Conservation (phyloP, 2,888 invertebrate species). For the Toxonevra muliebris region DNA sequence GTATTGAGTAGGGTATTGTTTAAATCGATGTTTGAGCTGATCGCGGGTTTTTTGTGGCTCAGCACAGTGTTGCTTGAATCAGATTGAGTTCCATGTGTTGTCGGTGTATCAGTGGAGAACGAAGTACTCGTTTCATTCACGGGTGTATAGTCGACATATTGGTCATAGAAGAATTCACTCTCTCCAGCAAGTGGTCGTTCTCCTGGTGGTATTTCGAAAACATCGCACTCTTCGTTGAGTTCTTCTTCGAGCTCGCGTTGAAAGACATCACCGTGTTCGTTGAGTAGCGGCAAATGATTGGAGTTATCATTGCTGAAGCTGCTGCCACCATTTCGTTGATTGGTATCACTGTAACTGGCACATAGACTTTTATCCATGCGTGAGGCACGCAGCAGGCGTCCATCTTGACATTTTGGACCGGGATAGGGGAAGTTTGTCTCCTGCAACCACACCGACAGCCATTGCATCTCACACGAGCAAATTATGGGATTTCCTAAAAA, state of each 20-base stretch:
- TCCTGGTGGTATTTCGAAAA: slow-evolving; percentile 57
- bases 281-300: slow-evolving; percentile 70
- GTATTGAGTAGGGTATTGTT: slow-evolving; percentile 64
- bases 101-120: slow-evolving; percentile 30
- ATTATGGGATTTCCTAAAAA: slow-evolving; percentile 80
- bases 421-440: slow-evolving; percentile 73
- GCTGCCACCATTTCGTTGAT: slow-evolving; percentile 46
- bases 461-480: slow-evolving; percentile 83
- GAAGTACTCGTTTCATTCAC: slow-evolving; percentile 43
- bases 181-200: slow-evolving; percentile 76
- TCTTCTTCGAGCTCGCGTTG: slow-evolving; percentile 68
- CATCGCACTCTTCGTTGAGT: slow-evolving; percentile 65
- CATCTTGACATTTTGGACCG: slow-evolving; percentile 83
- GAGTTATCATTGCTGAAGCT: slow-evolving; percentile 33
- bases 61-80: slow-evolving; percentile 62
- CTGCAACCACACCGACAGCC: slow-evolving; percentile 84
- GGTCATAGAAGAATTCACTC: slow-evolving; percentile 84
- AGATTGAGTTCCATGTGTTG: slow-evolving; percentile 14
- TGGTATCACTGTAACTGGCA: slow-evolving; percentile 50
- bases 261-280: slow-evolving; percentile 77
- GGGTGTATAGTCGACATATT: slow-evolving; percentile 81
- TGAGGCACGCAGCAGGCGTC: slow-evolving; percentile 77
- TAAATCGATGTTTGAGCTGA: slow-evolving; percentile 69
- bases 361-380: slow-evolving; percentile 78
- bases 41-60: slow-evolving; percentile 63